Percentiles rank a stretch among this genome's conserved stretches.
Conservation (phyloP, 2,888 invertebrate genomes). For the Uloborus plumipes region DNA sequence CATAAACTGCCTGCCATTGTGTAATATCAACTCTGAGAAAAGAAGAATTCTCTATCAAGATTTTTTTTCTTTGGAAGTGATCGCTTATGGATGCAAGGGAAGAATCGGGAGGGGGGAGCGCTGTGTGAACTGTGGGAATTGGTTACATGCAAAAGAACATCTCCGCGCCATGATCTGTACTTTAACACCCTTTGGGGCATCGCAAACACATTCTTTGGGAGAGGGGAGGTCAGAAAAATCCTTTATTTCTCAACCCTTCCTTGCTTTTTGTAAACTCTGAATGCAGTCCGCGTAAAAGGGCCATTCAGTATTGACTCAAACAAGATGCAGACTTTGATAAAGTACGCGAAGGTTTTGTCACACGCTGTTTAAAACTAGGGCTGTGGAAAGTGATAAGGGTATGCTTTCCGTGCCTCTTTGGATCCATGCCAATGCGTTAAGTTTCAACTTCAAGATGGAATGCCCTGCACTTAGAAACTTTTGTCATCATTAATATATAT, state of each 20-base stretch:
- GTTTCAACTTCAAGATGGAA: too few relatives aligned
- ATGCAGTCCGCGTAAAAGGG: slow-evolving; percentile 18
- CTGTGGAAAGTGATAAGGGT: background rate
- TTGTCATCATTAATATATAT: too few relatives aligned
- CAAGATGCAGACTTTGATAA: slow-evolving; percentile 43
- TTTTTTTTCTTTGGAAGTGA: too few relatives aligned
- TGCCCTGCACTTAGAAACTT: too few relatives aligned
- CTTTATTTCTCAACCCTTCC: slow-evolving; percentile 58
- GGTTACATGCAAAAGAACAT: slow-evolving; percentile 48
- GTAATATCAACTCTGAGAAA: too few relatives aligned
- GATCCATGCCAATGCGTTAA: too few relatives aligned
- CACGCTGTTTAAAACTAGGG: slow-evolving; percentile 5
- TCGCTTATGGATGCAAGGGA: slow-evolving; percentile 1
- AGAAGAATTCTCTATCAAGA: too few relatives aligned
- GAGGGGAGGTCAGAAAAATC: slow-evolving; percentile 50
- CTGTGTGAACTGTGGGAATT: slow-evolving; percentile 40
- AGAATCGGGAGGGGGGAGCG: slow-evolving; percentile 14
- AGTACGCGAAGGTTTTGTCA: slow-evolving; percentile 17
- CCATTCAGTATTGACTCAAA: slow-evolving; percentile 23
- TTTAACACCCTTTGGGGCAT: slow-evolving; percentile 42
- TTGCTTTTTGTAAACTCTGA: slow-evolving; percentile 46
- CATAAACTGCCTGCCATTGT: too few relatives aligned
- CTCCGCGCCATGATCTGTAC: slow-evolving; percentile 25
- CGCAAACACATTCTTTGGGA: slow-evolving; percentile 39
- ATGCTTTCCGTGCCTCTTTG: too few relatives aligned